Evolutionary conservation across 64 coral and sea anemone species (phyloP).

Genomic region (Pachyseris speciosa): DNA sequence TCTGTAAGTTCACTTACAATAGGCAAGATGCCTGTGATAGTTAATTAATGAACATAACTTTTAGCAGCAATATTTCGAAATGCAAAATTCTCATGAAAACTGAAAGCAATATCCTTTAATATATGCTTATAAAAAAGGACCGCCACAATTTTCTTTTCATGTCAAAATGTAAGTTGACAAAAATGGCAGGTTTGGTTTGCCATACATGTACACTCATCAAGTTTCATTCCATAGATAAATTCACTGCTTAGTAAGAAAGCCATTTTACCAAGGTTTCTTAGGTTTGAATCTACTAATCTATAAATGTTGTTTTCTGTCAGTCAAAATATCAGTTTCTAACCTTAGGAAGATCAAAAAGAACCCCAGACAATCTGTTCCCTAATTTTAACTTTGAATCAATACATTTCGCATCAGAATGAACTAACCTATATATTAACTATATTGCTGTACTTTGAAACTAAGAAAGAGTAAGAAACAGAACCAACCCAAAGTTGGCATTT

Average conservation of each 20-base stretch:
- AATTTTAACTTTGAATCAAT: background rate
- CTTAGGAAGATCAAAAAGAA: background rate
- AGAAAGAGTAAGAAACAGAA: too few relatives aligned
- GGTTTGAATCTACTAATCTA: background rate
- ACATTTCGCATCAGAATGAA: background rate
- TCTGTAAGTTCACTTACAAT: too few relatives aligned
- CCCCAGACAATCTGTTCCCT: background rate
- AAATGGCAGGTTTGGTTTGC: too few relatives aligned
- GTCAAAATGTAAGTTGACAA: too few relatives aligned
- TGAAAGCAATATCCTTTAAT: background rate
- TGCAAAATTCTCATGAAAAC: background rate
- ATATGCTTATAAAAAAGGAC: background rate
- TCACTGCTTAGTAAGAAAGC: too few relatives aligned
- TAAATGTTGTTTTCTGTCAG: background rate
- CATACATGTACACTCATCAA: too few relatives aligned
- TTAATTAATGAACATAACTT: too few relatives aligned
- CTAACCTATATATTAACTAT: too few relatives aligned
- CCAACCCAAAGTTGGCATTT: background rate
- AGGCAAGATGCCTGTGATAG: too few relatives aligned
- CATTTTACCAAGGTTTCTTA: too few relatives aligned
- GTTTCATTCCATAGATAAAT: too few relatives aligned
- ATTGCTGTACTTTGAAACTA: too few relatives aligned
- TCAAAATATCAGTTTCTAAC: constrained; percentile 26
- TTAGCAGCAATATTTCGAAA: background rate
- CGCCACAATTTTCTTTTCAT: background rate